These are phyloP conservation scores for Cryptotis parvus DNA, from an alignment of 2,113 vertebrate species.

Conservation along the genomic window DNA sequence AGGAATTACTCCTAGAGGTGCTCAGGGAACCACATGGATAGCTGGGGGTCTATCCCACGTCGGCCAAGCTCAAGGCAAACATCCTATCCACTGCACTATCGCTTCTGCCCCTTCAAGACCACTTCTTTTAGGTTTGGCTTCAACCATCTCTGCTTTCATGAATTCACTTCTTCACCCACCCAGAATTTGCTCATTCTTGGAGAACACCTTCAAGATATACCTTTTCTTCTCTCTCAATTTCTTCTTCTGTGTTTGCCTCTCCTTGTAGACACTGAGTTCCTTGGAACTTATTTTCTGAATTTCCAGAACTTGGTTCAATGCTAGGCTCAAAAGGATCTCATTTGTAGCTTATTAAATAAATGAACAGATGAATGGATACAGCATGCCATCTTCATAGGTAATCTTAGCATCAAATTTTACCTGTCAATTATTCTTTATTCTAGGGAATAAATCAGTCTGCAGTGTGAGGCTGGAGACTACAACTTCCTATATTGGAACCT, in stretches of 20 bases:
- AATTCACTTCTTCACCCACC: background rate
- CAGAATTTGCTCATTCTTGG: background rate
- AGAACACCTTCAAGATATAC: background rate
- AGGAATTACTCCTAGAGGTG: too few relatives aligned
- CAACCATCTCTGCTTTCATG: background rate
- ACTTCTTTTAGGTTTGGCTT: background rate
- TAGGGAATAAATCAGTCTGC: background rate
- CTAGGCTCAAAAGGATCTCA: background rate
- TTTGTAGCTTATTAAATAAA: background rate
- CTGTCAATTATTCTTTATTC: constrained; percentile 4
- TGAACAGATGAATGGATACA: background rate
- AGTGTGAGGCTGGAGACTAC: background rate
- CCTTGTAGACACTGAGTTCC: background rate
- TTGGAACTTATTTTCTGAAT: constrained; percentile 11
- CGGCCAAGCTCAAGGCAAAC: too few relatives aligned
- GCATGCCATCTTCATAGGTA: background rate
- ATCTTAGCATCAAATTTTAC: background rate
- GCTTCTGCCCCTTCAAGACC: too few relatives aligned
- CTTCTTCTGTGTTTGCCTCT: background rate
- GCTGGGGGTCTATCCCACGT: too few relatives aligned
- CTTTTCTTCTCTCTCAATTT: background rate
- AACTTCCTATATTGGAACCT: background rate
- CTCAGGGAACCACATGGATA: too few relatives aligned
- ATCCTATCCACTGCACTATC: too few relatives aligned
- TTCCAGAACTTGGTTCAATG: background rate